These are phyloP conservation scores for Polydrusus cervinus DNA, from an alignment of 2,888 invertebrate genomes.

Conservation along the genomic window DNA sequence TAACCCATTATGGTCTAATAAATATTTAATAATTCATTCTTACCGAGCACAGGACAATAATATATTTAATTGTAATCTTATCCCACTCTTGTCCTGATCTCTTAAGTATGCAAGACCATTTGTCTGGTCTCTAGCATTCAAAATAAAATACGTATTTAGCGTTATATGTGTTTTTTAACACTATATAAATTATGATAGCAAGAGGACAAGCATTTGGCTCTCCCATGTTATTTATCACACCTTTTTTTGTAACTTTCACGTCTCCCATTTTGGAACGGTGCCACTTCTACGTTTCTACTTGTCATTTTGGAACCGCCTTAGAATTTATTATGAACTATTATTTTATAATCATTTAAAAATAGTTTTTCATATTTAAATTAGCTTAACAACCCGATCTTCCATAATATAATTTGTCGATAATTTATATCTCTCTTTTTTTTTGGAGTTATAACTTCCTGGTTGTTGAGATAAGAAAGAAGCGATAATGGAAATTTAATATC, in stretches of 20 bases:
- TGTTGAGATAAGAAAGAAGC: too few relatives aligned
- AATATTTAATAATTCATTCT: constrained; percentile 10
- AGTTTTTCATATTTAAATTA: constrained; percentile 30
- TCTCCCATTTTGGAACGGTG: constrained; percentile 48
- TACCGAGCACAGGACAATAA: neutral
- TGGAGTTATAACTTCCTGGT: neutral
- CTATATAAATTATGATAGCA: constrained; percentile 46
- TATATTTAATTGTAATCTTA: too few relatives aligned
- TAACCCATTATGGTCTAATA: constrained; percentile 7
- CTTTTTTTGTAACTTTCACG: constrained; percentile 38
- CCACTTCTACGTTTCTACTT: constrained; percentile 47
- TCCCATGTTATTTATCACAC: constrained; percentile 49
- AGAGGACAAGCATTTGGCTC: constrained; percentile 48
- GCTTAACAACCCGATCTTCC: neutral
- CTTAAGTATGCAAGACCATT: constrained; percentile 22
- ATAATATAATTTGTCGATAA: neutral
- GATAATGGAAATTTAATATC: too few relatives aligned
- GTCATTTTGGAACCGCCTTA: constrained; percentile 45
- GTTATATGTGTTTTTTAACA: constrained; percentile 43
- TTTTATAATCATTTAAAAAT: constrained; percentile 31
- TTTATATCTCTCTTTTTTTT: constrained; percentile 1
- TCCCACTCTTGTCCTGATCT: too few relatives aligned
- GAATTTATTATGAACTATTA: constrained; percentile 40
- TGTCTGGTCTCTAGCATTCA: constrained; percentile 33
- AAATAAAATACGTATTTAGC: constrained; percentile 37